Evolutionary conservation across 2,888 invertebrate species (phyloP).

Genomic region (Danaus chrysippus): DNA sequence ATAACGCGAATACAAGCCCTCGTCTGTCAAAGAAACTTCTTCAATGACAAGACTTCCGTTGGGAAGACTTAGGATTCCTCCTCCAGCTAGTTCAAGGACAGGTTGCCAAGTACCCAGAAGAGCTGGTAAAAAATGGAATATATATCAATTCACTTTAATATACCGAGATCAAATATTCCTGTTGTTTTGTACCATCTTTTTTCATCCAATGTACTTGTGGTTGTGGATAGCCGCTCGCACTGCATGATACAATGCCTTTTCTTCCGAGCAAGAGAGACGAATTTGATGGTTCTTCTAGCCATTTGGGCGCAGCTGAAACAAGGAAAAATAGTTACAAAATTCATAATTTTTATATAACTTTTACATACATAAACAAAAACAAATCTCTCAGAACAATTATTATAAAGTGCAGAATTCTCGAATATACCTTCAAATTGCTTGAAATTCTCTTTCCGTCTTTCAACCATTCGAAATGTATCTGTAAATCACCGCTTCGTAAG

Average conservation of each 20-base stretch:
- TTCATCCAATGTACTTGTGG: slow-evolving; percentile 88
- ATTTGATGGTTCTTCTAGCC: slow-evolving; percentile 86
- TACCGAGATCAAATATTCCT: too few relatives aligned
- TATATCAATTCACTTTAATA: too few relatives aligned
- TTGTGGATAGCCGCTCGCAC: slow-evolving; percentile 88
- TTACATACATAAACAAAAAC: not conserved
- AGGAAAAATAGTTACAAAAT: slow-evolving; percentile 5
- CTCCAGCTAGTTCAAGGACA: slow-evolving; percentile 69
- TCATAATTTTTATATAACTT: slow-evolving; percentile 3
- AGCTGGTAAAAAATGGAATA: slow-evolving; percentile 40
- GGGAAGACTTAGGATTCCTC: slow-evolving; percentile 69
- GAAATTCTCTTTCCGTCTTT: slow-evolving; percentile 83
- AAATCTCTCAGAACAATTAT: too few relatives aligned
- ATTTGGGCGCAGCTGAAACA: slow-evolving; percentile 85
- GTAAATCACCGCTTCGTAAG: slow-evolving; percentile 84
- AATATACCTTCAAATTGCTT: slow-evolving; percentile 78
- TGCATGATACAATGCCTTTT: slow-evolving; percentile 84
- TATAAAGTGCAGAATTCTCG: too few relatives aligned
- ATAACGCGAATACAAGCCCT: slow-evolving; percentile 72
- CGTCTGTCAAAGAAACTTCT: slow-evolving; percentile 67
- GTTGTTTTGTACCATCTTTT: slow-evolving; percentile 78
- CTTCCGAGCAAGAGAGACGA: slow-evolving; percentile 86
- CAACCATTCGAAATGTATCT: slow-evolving; percentile 84
- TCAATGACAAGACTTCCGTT: slow-evolving; percentile 71
- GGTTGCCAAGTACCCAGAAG: slow-evolving; percentile 73